Base-by-base conservation (phyloP, 2,888 invertebrate genomes). In the Acronicta leporina region DNA sequence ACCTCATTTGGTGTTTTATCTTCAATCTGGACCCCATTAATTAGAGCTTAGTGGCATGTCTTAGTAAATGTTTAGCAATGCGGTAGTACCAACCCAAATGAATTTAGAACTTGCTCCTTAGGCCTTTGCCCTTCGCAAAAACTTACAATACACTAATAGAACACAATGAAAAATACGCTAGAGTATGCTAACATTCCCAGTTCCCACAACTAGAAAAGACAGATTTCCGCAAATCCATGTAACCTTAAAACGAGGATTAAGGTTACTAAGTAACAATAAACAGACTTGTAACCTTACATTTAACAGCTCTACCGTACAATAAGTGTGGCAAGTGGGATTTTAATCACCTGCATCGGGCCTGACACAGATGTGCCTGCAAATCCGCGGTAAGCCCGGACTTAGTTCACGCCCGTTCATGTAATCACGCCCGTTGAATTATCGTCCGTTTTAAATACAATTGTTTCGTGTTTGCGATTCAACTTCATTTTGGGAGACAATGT, bases 381-480 rank as follows among this genome's bases (percentile, higher is more conserved):
- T 88, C 91, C 89, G 83, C 83, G 83, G 86, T 92, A 90, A 92
- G 84, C 90, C 85, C 78, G 74, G 89, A 87, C 89, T 92, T 90
- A 92, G 90, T 85, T 80, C 82, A 80, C 84, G 85, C 79, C 79
- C 83, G 79, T 81, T 83, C 82, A 76, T 80, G 86, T 89, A 90
- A 90, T 88, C 86, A 85, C 83, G 75, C 76, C 82, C 79, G 82
- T 84, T 88, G 84, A 90, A 88, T 89, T 89, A 89, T 87, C 80
- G 81, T 77, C 53, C 76, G 77, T 85, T 88, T 84, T 83, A 85
- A 82, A 84, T 82, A 85, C 81, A 77, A 83, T 82, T 79, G 78
- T 75, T 73, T 67, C 53, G 54, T 54, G 42, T 55, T 38, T 49
- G 67, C 53, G 60, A 49, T 55, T 38, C 40, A 35, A 45, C 33